These are phyloP conservation scores for Ditula angustiorana DNA, from an alignment of 2,888 invertebrate species.

Conservation along the genomic window DNA sequence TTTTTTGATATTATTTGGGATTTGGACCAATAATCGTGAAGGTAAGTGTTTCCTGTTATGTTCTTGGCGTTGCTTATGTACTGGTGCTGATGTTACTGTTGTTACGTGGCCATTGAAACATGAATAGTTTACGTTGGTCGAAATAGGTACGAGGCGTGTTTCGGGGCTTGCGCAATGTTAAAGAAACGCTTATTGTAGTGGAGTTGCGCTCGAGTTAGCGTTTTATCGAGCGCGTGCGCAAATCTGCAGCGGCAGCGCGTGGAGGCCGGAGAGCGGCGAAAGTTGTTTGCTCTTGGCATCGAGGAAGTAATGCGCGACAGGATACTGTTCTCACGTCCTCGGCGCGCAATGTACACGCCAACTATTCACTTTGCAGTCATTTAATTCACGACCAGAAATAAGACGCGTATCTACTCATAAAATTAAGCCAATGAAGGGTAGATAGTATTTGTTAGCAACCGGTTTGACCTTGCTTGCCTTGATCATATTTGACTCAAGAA, in stretches of 20 bases:
- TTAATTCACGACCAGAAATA: background rate
- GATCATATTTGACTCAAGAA: no score
- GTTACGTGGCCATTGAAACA: slow-evolving; percentile 51
- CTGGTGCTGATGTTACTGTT: slow-evolving; percentile 45
- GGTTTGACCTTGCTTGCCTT: no score
- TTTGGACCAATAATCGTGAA: slow-evolving; percentile 79
- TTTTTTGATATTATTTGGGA: slow-evolving; percentile 79
- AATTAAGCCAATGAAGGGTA: no score
- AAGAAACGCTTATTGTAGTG: slow-evolving; percentile 50
- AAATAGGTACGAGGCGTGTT: slow-evolving; percentile 48
- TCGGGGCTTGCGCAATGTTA: slow-evolving; percentile 62
- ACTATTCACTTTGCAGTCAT: slow-evolving; percentile 10
- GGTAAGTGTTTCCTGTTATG: slow-evolving; percentile 74
- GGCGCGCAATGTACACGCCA: slow-evolving; percentile 33
- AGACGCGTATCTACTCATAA: background rate
- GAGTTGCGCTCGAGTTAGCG: slow-evolving; percentile 45
- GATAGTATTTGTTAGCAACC: no score
- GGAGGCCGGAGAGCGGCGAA: slow-evolving; percentile 60
- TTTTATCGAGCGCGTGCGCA: slow-evolving; percentile 49
- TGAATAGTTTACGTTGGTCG: slow-evolving; percentile 46
- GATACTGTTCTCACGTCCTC: slow-evolving; percentile 56
- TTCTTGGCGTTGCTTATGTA: slow-evolving; percentile 46
- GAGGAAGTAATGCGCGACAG: slow-evolving; percentile 69
- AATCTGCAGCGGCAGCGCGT: slow-evolving; percentile 49
- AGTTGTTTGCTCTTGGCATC: slow-evolving; percentile 80